phyloP scores from a whole-genome alignment of 2,797 vertebrate genomes.

The Ceryle rudis region DNA sequence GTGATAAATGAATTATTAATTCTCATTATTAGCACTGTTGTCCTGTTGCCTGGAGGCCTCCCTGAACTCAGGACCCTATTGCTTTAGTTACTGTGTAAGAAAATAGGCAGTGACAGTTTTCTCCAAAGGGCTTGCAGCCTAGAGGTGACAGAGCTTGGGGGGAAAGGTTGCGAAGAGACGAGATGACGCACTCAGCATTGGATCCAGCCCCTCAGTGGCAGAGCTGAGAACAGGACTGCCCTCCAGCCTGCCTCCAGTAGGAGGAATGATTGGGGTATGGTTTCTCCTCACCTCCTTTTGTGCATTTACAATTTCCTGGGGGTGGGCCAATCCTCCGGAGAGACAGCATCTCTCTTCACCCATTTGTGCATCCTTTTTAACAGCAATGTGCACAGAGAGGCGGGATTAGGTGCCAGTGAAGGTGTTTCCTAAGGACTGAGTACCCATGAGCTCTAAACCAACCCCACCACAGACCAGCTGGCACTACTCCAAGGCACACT shows the following conservation, averaged over 20 bases:
- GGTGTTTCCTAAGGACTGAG: not conserved
- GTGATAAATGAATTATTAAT: conserved; percentile 39
- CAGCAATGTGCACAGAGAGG: too few species aligned
- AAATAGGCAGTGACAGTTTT: not conserved
- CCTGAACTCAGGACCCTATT: not conserved
- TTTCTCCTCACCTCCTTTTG: not conserved
- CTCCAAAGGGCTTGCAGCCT: not conserved
- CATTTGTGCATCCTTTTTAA: not conserved
- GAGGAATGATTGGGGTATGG: rapidly evolving
- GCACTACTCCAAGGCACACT: not conserved
- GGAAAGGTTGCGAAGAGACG: not conserved
- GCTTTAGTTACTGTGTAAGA: not conserved
- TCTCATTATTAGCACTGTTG: not conserved
- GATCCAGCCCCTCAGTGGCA: not conserved
- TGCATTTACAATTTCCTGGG: not conserved
- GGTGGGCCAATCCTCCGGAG: not conserved
- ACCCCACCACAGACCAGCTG: too few species aligned
- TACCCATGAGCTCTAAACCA: not conserved
- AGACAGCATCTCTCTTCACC: not conserved
- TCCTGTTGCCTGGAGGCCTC: not conserved
- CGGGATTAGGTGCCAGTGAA: not conserved
- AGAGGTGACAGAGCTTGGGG: rapidly evolving
- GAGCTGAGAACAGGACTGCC: not conserved
- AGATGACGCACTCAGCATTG: not conserved
- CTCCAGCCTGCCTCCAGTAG: rapidly evolving